Percentiles rank a stretch among this genome's conserved stretches.
These are phyloP conservation scores for Hylyphantes graminicola DNA, from an alignment of 1,140 invertebrate species.

Conservation along the genomic window DNA sequence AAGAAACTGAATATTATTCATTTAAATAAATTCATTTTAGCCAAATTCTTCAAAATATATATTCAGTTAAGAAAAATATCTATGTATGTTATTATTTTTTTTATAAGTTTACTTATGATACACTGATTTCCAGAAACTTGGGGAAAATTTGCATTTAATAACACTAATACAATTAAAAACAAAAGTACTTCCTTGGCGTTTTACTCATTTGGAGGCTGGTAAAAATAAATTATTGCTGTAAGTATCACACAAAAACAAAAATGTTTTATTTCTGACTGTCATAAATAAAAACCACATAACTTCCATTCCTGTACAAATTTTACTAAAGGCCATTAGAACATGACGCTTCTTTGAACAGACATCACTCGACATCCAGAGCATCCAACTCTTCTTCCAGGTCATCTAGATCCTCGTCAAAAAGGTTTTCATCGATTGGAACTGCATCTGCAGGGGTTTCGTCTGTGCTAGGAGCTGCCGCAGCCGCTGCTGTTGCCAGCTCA, in stretches of 20 bases:
- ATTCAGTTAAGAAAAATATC: too few relatives aligned
- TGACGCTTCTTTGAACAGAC: conserved; percentile 28
- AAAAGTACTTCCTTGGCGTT: too few relatives aligned
- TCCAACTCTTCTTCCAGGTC: conserved; percentile 86
- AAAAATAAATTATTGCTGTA: too few relatives aligned
- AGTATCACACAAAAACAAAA: conserved; percentile 10
- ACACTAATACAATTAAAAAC: too few relatives aligned
- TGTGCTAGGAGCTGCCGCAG: conserved; percentile 62
- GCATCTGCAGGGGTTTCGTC: conserved; percentile 65
- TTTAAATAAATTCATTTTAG: too few relatives aligned
- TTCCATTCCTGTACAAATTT: conserved; percentile 42
- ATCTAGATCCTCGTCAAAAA: conserved; percentile 87
- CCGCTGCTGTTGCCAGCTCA: conserved; percentile 3
- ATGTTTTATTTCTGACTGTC: conserved; percentile 16
- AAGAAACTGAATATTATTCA: too few relatives aligned
- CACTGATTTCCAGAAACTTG: too few relatives aligned
- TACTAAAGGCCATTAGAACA: conserved; percentile 39
- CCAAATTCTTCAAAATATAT: too few relatives aligned
- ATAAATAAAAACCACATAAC: conserved; percentile 14
- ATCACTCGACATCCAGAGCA: conserved; percentile 63
- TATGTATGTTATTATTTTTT: too few relatives aligned
- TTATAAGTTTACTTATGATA: too few relatives aligned
- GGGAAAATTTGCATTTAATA: too few relatives aligned
- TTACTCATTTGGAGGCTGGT: too few relatives aligned
- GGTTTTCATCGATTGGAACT: conserved; percentile 91